Conservation (phyloP, 2,113 vertebrate species). For the Mastomys coucha region DNA sequence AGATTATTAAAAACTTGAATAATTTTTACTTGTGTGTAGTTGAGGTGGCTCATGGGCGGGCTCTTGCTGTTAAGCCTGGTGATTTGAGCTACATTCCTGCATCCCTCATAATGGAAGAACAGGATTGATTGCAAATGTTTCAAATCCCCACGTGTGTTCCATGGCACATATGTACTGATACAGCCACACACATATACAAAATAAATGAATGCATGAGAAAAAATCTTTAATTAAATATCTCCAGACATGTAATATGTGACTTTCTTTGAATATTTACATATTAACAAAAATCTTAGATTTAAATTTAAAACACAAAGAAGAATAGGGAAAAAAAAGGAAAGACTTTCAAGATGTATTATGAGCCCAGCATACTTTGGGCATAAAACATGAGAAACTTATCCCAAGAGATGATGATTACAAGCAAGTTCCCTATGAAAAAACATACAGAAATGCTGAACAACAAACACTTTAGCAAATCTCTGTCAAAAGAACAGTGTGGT, state of each 20-base stretch:
- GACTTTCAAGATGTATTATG: neutral
- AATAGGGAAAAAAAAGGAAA: neutral
- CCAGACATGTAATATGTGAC: neutral
- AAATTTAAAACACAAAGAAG: neutral
- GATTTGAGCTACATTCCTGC: neutral
- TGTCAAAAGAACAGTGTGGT: neutral
- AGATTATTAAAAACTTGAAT: neutral
- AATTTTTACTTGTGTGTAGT: neutral
- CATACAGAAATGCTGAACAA: slow-evolving; percentile 5
- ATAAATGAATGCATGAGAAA: neutral
- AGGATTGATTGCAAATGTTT: neutral
- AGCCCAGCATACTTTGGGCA: slow-evolving; percentile 6
- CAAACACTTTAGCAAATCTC: neutral
- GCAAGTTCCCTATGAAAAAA: neutral
- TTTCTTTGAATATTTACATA: neutral
- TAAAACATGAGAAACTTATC: slow-evolving; percentile 21
- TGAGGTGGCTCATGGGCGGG: neutral
- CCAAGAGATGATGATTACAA: neutral
- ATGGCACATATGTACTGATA: too few species aligned
- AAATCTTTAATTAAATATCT: neutral
- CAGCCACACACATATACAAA: neutral
- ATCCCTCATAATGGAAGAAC: neutral
- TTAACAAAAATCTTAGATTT: neutral
- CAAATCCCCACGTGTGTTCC: neutral
- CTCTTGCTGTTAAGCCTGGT: neutral